Percentiles rank a stretch among this genome's conserved stretches.
phyloP scores from a whole-genome alignment of 2,888 invertebrate genomes.

The Parnassius mnemosyne region DNA sequence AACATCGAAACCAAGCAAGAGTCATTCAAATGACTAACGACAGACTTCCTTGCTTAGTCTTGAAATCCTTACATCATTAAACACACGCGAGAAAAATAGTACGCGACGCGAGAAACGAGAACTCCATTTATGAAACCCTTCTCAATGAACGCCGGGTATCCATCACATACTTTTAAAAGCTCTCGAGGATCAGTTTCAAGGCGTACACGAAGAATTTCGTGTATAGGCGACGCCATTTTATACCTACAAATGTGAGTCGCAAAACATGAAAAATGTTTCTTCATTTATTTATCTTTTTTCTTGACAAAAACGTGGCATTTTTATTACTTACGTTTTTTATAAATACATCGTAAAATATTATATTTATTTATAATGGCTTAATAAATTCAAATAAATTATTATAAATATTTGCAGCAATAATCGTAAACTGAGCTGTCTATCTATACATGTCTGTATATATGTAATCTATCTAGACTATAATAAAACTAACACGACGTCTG shows the following conservation, averaged over 20 bases:
- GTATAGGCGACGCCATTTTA: not conserved
- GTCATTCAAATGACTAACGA: too few relatives aligned
- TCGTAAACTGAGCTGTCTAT: too few relatives aligned
- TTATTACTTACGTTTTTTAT: too few relatives aligned
- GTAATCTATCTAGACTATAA: too few relatives aligned
- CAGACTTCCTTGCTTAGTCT: constrained; percentile 2
- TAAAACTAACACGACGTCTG: too few relatives aligned
- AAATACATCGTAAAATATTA: too few relatives aligned
- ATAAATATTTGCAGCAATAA: too few relatives aligned
- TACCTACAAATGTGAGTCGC: not conserved
- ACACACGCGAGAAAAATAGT: constrained; percentile 14
- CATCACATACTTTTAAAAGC: constrained; percentile 25
- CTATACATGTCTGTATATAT: too few relatives aligned
- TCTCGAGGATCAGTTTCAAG: constrained; percentile 25
- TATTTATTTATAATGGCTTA: too few relatives aligned
- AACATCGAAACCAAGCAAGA: not conserved
- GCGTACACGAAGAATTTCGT: not conserved
- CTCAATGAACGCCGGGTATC: constrained; percentile 27
- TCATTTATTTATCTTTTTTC: too few relatives aligned
- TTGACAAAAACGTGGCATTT: too few relatives aligned
- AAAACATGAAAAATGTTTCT: not conserved
- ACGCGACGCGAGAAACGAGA: constrained; percentile 10
- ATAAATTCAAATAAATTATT: too few relatives aligned
- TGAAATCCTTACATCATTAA: constrained; percentile 17
- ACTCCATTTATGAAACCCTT: constrained; percentile 27